Percentiles rank a stretch among this genome's conserved stretches.
phyloP scores from a whole-genome alignment of 30 jellyfish, hydroid and myxozoan species.

The Catostylus mosaicus region DNA sequence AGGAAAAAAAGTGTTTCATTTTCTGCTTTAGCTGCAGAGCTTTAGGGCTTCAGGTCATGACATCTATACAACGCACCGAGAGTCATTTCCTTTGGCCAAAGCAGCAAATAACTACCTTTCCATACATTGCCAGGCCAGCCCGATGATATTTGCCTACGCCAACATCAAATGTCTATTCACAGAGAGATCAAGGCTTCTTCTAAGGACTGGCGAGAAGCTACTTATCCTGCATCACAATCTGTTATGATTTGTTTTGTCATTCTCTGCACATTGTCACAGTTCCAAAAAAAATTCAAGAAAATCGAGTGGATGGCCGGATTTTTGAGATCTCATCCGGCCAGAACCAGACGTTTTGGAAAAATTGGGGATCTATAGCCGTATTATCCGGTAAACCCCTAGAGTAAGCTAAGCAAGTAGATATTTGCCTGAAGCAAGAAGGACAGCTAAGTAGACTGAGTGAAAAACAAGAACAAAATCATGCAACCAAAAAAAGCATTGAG shows the following conservation, averaged over 20 bases:
- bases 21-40: constrained; percentile 58
- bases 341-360: background rate
- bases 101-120: constrained; percentile 58
- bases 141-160: constrained; percentile 40
- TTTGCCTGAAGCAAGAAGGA: too few species aligned
- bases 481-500: too few species aligned
- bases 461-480: too few species aligned
- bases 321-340: background rate
- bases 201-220: constrained; percentile 51
- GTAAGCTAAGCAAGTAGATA: too few species aligned
- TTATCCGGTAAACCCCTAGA: background rate
- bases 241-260: background rate
- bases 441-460: too few species aligned
- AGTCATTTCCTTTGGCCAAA: constrained; percentile 53
- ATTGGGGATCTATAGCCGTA: background rate
- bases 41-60: constrained; percentile 38
- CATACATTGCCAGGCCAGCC: constrained; percentile 48
- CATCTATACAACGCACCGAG: constrained; percentile 33
- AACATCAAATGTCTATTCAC: constrained; percentile 59
- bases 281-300: background rate
- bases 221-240: constrained; percentile 64
- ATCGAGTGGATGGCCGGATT: background rate
- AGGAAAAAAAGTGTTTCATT: constrained; percentile 28
- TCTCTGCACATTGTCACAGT: background rate
- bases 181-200: constrained; percentile 62